phyloP scores from a whole-genome alignment of 2,888 invertebrate species.

The Luperina testacea region DNA sequence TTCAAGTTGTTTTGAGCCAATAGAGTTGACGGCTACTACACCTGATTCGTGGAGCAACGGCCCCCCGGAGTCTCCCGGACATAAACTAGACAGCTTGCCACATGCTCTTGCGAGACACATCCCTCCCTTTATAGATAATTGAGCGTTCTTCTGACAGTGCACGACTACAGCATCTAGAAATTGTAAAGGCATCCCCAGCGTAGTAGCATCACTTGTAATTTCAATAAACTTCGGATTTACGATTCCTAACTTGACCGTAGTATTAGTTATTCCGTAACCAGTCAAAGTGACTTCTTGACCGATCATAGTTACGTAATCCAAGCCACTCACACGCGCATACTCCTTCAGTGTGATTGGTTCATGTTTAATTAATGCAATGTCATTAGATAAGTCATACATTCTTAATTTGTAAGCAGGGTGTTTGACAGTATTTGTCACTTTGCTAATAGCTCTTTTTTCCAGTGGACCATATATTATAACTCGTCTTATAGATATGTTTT shows the following conservation, averaged over 20 bases:
- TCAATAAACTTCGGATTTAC: fast-evolving
- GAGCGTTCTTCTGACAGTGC: fast-evolving
- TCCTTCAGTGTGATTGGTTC: constrained; percentile 14
- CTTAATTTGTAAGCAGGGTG: constrained; percentile 22
- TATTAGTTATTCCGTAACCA: constrained; percentile 35
- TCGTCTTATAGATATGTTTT: not conserved
- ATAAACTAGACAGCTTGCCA: not conserved
- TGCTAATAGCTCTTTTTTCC: fast-evolving
- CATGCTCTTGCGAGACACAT: constrained; percentile 44
- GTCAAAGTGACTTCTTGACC: constrained; percentile 34
- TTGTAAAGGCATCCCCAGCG: constrained; percentile 32
- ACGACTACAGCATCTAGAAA: constrained; percentile 27
- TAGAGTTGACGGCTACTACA: constrained; percentile 34
- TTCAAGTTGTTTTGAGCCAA: fast-evolving
- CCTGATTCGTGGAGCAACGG: constrained; percentile 45
- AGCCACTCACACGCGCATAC: constrained; percentile 39
- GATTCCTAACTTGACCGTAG: fast-evolving
- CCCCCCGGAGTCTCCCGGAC: constrained; percentile 50
- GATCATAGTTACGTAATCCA: constrained; percentile 28
- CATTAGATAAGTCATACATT: not conserved
- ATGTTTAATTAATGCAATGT: constrained; percentile 38
- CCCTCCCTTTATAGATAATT: not conserved
- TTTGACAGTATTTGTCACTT: not conserved
- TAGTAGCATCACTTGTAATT: not conserved
- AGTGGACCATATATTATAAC: constrained; percentile 10